These are phyloP conservation scores for Agonopterix subpropinquella DNA, from an alignment of 2,888 invertebrate genomes.

Conservation along the genomic window DNA sequence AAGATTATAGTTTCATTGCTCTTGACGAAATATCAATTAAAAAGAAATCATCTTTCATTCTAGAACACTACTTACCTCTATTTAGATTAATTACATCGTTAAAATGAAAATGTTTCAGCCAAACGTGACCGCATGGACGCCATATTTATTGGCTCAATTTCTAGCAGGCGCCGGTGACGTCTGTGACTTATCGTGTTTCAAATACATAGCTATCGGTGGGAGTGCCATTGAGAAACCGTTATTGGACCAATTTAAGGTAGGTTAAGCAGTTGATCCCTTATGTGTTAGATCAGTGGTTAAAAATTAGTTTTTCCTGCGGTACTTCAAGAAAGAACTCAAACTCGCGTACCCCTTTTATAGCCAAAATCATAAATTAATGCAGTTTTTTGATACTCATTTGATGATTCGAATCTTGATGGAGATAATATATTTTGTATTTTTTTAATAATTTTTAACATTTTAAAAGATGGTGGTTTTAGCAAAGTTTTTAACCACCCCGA, in stretches of 20 bases:
- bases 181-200: slow-evolving; percentile 46
- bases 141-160: slow-evolving; percentile 41
- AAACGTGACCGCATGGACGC: slow-evolving; percentile 37
- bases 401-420: too few relatives aligned
- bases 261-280: slow-evolving; percentile 9
- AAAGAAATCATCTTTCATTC: neutral
- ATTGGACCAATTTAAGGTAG: slow-evolving; percentile 37
- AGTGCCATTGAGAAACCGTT: slow-evolving; percentile 36
- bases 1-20: too few relatives aligned
- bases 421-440: too few relatives aligned
- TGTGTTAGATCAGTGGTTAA: too few relatives aligned
- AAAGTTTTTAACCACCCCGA: too few relatives aligned
- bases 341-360: too few relatives aligned
- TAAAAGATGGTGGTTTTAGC: too few relatives aligned
- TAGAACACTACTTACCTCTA: neutral
- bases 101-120: slow-evolving; percentile 27
- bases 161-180: slow-evolving; percentile 33
- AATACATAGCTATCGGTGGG: slow-evolving; percentile 38
- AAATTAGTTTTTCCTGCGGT: too few relatives aligned
- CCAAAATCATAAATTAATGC: too few relatives aligned
- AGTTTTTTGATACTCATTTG: too few relatives aligned
- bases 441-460: too few relatives aligned
- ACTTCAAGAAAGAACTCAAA: too few relatives aligned
- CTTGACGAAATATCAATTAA: slow-evolving; percentile 2
- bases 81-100: slow-evolving; percentile 5